phyloP scores from a whole-genome alignment of 2,797 vertebrate species.

The Notolepis coatsorum region DNA sequence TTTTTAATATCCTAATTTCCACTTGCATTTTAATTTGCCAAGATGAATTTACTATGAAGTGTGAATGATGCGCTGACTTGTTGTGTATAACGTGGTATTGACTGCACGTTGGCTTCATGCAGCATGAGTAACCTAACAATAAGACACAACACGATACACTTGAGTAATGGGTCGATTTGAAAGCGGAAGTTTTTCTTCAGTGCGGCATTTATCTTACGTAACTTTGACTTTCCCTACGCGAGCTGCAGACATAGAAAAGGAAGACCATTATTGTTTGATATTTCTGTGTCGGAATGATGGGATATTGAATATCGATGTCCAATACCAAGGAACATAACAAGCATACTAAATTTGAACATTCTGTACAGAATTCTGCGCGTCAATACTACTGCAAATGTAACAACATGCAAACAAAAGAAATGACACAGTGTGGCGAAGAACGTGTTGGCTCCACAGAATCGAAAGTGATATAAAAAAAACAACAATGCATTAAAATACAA shows the following conservation, averaged over 20 bases:
- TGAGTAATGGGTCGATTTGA: constrained; percentile 68
- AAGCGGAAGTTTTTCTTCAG: constrained; percentile 83
- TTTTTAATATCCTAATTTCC: no score
- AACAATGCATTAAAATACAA: neutral
- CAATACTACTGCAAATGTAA: constrained; percentile 14
- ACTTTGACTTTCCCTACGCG: constrained; percentile 66
- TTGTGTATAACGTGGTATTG: no score
- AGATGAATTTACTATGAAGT: no score
- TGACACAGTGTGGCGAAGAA: constrained; percentile 13
- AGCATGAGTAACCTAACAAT: no score
- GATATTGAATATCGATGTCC: neutral
- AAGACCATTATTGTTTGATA: constrained; percentile 5
- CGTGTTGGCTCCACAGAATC: neutral
- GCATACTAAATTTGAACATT: constrained; percentile 51
- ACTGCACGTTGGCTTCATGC: no score
- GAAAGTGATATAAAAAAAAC: neutral
- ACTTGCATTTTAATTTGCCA: no score
- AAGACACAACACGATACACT: constrained; percentile 38
- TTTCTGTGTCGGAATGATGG: neutral
- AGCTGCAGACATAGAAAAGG: constrained; percentile 46
- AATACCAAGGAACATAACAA: neutral
- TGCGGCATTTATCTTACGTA: constrained; percentile 81
- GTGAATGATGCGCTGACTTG: no score
- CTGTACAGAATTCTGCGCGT: constrained; percentile 49
- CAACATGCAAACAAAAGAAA: constrained; percentile 52